Evolutionary conservation across 2,888 invertebrate genomes (phyloP), one percentile per base, ranked within the genome.

Genomic region (Papilio demoleus): DNA sequence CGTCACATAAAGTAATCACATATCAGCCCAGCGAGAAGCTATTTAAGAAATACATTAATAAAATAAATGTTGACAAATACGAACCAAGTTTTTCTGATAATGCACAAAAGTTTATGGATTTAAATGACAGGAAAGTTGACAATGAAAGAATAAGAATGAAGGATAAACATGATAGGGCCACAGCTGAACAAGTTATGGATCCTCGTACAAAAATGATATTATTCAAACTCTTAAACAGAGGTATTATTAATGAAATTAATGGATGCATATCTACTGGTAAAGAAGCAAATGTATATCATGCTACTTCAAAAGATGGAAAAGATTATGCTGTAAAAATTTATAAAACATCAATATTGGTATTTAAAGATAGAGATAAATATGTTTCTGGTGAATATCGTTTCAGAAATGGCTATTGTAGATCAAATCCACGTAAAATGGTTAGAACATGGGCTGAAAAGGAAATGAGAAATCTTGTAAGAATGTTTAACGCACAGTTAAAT

Each of bases 391-490:
- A 99, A 85, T 99, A 97, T 85, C 94, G 98, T 72, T 99, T 99
- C 82, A 94, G 98, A 58, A 97, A 97, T 84, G 99, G 99, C 1
- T 99, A 99, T 81, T 97, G 97, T 81, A 95, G 95, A 73, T 96
- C 96, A 70, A 99, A 99, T 93, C 99, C 99, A 0, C 94, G 99
- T 47, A 99, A 99, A 93, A 99, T 99, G 98, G 99, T 99, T 0
- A 94, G 96, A 24, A 97, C 98, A 0, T 99, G 99, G 99, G 99
- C 99, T 4, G 99, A 99, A 84, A 99, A 99, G 82, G 99, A 99
- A 90, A 97, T 98, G 96, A 93, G 99, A 68, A 99, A 99, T 90
- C 94, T 99, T 75, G 94, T 95, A 0, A 90, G 97, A 79, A 96
- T 99, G 93, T 94, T 95, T 77, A 95, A 96, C 78, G 96, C 96